Percentiles rank a stretch among this genome's conserved stretches.
phyloP scores from a whole-genome alignment of 1,140 invertebrate species.

The Meloidogyne floridensis region DNA sequence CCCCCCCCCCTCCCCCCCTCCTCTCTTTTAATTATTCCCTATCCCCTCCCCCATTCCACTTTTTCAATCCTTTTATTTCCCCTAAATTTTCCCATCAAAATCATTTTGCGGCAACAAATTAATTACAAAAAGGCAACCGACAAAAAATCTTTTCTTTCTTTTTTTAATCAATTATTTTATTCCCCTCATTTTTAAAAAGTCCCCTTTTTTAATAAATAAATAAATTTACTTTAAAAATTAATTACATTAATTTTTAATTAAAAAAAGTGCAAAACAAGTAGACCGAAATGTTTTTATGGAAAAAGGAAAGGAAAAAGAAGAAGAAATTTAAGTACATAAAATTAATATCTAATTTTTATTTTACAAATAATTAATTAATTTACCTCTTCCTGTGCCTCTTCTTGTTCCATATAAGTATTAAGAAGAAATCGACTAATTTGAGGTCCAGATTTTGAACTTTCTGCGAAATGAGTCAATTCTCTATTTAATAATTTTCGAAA shows the following conservation, averaged over 20 bases:
- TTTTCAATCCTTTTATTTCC: not conserved
- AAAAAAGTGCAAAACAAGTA: not conserved
- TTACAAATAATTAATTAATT: too few relatives aligned
- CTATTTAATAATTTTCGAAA: conserved; percentile 99
- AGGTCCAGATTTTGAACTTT: conserved; percentile 96
- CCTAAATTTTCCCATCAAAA: not conserved
- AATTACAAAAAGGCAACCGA: not conserved
- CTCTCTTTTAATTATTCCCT: not conserved
- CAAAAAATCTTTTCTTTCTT: conserved; percentile 3
- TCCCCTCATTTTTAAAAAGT: not conserved
- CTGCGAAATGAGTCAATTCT: conserved; percentile 96
- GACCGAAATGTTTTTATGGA: conserved; percentile 15
- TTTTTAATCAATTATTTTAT: not conserved
- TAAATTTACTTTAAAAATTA: too few relatives aligned
- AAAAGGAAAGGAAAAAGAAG: not conserved
- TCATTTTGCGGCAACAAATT: not conserved
- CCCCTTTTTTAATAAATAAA: too few relatives aligned
- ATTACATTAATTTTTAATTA: not conserved
- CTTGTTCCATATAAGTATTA: conserved; percentile 93
- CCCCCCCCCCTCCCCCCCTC: not conserved
- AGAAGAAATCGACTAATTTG: conserved; percentile 99
- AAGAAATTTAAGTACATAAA: too few relatives aligned
- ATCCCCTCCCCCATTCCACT: not conserved
- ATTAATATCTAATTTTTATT: too few relatives aligned
- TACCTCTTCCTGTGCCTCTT: conserved; percentile 55